phyloP scores from a whole-genome alignment of 1,140 invertebrate genomes.

The Aphaenogaster rudis region DNA sequence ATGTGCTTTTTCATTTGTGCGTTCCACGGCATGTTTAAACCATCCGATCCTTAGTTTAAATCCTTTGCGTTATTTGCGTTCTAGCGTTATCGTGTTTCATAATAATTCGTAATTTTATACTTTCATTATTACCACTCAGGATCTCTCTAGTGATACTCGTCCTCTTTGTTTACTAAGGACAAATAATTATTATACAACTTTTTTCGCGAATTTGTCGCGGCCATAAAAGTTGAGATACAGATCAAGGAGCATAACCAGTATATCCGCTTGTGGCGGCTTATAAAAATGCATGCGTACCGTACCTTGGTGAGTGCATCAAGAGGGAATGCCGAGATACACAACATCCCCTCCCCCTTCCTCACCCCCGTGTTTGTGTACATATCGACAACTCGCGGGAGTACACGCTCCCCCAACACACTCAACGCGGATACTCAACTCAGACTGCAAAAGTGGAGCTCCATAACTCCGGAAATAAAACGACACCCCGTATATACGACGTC shows the following conservation, averaged over 20 bases:
- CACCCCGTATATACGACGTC: background rate
- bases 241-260: conserved; percentile 46
- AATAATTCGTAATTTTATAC: conserved; percentile 6
- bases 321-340: conserved; percentile 48
- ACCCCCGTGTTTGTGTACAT: conserved; percentile 4
- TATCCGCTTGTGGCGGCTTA: conserved; percentile 51
- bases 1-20: background rate
- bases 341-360: background rate
- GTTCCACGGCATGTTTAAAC: background rate
- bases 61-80: background rate
- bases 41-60: background rate
- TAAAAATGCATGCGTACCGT: conserved; percentile 55
- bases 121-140: background rate
- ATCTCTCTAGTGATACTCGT: too few species aligned
- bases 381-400: conserved; percentile 54
- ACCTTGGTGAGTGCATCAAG: conserved; percentile 36
- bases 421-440: conserved; percentile 35
- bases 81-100: background rate
- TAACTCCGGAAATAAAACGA: conserved; percentile 51
- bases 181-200: conserved; percentile 17
- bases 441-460: conserved; percentile 39
- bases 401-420: conserved; percentile 37
- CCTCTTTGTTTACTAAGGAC: background rate
- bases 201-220: background rate
- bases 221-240: conserved; percentile 15